phyloP scores from a whole-genome alignment of 2,113 vertebrate genomes.

The Odocoileus hemionus region DNA sequence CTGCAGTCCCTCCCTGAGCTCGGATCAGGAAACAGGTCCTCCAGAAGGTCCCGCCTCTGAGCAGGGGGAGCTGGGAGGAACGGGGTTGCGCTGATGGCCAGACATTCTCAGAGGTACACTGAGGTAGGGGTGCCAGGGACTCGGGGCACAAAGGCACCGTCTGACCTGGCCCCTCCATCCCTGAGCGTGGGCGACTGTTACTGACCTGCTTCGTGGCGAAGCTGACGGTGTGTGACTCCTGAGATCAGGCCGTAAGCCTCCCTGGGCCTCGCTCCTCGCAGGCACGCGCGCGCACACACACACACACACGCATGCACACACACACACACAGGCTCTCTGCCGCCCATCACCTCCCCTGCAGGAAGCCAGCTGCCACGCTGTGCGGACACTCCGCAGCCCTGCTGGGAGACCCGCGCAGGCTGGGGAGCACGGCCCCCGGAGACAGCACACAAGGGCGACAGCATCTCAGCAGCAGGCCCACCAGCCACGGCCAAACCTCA shows the following conservation, averaged over 20 bases:
- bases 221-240: not conserved
- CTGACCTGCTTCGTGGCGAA: not conserved
- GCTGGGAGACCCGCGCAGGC: not conserved
- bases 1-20: no score
- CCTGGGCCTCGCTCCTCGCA: accelerated
- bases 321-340: no score
- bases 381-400: not conserved
- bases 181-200: not conserved
- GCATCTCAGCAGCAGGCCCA: not conserved
- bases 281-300: accelerated
- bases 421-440: not conserved
- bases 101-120: not conserved
- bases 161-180: not conserved
- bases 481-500: not conserved
- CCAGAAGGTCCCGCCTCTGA: no score
- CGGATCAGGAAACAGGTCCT: not conserved
- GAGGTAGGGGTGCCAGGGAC: not conserved
- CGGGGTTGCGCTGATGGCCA: no score
- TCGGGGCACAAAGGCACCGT: not conserved
- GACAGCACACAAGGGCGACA: accelerated
- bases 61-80: not conserved
- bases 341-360: not conserved
- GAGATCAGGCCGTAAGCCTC: not conserved
- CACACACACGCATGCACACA: accelerated
- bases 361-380: not conserved